phyloP scores from a whole-genome alignment of 2,113 vertebrate species.

The Clarias magur region DNA sequence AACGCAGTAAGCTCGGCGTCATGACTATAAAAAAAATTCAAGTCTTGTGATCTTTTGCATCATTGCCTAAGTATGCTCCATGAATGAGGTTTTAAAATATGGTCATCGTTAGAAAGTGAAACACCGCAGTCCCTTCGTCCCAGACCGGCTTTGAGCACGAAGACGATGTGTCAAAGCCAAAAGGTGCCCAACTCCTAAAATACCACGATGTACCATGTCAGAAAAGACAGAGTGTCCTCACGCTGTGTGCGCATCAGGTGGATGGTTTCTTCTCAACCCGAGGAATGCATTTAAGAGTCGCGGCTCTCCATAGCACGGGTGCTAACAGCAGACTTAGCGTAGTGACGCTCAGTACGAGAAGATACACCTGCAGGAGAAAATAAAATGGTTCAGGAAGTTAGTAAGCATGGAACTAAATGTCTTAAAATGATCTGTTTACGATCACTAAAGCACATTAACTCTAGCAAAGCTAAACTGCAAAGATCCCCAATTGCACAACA shows the following conservation, averaged over 20 bases:
- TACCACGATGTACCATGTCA: not conserved
- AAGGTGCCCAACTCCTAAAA: not conserved
- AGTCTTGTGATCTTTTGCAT: slow-evolving; percentile 13
- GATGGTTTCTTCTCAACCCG: slow-evolving; percentile 78
- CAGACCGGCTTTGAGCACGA: slow-evolving; percentile 13
- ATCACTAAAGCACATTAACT: not conserved
- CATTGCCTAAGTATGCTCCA: not conserved
- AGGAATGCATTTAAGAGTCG: slow-evolving; percentile 77
- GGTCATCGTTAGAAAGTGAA: not conserved
- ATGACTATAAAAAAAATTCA: slow-evolving; percentile 10
- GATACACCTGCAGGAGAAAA: slow-evolving; percentile 82
- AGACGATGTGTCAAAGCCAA: not conserved
- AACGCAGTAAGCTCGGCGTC: not conserved
- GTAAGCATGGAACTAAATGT: not conserved
- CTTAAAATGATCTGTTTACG: not conserved
- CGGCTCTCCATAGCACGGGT: slow-evolving; percentile 88
- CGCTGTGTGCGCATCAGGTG: slow-evolving; percentile 68
- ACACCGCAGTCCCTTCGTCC: not conserved
- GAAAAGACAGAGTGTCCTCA: not conserved
- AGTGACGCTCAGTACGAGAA: slow-evolving; percentile 93
- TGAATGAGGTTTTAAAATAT: not conserved
- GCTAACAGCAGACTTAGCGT: slow-evolving; percentile 92
- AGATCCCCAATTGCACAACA: not conserved
- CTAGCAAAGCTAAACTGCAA: not conserved
- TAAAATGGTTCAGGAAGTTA: not conserved